Evolutionary conservation across 1,140 invertebrate species (phyloP), one percentile per base, ranked within the genome.

Genomic region (Neodiprion fabricii): DNA sequence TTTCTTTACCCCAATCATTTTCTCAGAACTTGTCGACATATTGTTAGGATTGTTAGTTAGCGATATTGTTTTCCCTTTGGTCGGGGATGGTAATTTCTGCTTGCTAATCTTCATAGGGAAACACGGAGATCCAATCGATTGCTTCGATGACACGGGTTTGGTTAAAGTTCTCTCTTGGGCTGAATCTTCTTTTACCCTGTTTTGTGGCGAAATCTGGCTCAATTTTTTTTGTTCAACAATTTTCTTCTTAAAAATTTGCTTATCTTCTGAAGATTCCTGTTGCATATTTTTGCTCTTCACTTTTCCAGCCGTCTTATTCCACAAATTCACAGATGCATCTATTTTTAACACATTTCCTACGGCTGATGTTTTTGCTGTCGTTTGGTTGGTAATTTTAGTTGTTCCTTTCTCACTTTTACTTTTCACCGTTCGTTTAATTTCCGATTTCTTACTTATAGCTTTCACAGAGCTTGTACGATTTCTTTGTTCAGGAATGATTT

Each of bases 51-150:
- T 1, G 77, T 76, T 75, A 1, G 67, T 53, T 1, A 72, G 72
- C 48, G 78, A 79, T 21, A 70, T 23, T 48, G 72, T 72, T 48
- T 81, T 83, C 0, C 40, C 79, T 75, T 77, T 74, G 5, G 77
- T 78, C 3, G 83, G 80, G 11, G 83, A 82, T 14, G 81, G 72
- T 12, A 80, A 81, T 48, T 78, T 70, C 1, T 77, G 66, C 65
- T 78, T 79, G 7, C 10, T 67, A 17, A 73, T 53, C 23, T 74
- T 61, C 9, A 17, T 9, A 14, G 53, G n/a, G 5, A 17, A 9
- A 61, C 11, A 14, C n/a, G 53, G 53, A 61, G 53, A 61, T 17
- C 5, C 53, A 61, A 17, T 61, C 53, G 53, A 61, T 61, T 61
- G 53, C 53, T 17, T 61, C n/a, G 53, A 61, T 8, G 11, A 14